Base-by-base conservation (phyloP, 2,113 vertebrate genomes). In the Cyprinus carpio region DNA sequence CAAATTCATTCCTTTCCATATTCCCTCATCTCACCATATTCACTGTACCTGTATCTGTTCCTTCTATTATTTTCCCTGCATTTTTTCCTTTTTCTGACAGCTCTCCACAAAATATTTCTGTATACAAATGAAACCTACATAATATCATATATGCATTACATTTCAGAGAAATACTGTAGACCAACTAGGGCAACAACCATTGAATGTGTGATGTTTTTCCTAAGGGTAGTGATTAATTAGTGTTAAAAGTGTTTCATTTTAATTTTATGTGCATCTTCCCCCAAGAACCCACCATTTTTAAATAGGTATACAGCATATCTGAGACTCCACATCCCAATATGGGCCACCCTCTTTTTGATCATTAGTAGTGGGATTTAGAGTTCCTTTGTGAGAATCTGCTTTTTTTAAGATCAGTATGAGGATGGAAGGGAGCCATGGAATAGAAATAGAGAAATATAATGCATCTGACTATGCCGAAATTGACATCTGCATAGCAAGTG, bases 271-370 rank as follows among this genome's bases (percentile, higher is more conserved):
- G 69, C 69, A 72, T 43, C 2, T 43, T 4, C 18, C 34, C 69
- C 20, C 34, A n/a, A n/a, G 34, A 72, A 72, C 23, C 40, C 67
- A 40, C 18, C 2, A 7, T 82, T 31, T 71, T 10, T 69, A 56
- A 12, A 16, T 11, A 77, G 4, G 18, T 37, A 51, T 51, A 37
- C 51, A 37, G 51, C 29, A 60, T 60, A 31, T 60, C 51, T 37
- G 2, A 78, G 51, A 78, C 20, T 34, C 54, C 5, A 37, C 20
- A 34, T 56, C 18, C 75, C 20, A 20, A 77, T n/a, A 62, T 62
- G 56, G 56, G 76, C 60, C 56, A 64, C 16, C 25, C 56, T 64
- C 37, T 51, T 43, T 75, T 75, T 84, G 62, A 78, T 84, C 75
- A 84, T 75, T 37, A 76, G 40, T 29, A 67, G 13, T 23, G 23